Conservation (phyloP, 2,797 vertebrate species). For the Lycodopsis pacificus region DNA sequence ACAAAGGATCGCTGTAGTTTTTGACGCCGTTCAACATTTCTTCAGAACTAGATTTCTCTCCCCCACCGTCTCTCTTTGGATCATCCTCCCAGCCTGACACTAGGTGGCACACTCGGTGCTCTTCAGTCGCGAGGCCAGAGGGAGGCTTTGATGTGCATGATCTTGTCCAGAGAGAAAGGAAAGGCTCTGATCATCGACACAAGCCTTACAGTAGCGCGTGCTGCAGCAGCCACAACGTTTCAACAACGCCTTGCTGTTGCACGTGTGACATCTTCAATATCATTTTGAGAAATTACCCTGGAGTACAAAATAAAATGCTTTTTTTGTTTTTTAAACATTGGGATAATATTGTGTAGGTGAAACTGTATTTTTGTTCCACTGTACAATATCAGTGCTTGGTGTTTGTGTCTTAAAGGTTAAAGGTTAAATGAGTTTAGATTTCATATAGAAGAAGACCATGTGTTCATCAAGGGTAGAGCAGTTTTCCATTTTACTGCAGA, state of each 20-base stretch:
- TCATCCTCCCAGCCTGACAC: constrained; percentile 19
- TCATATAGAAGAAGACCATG: background rate
- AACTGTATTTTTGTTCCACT: background rate
- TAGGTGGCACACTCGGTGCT: constrained; percentile 67
- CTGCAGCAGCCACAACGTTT: constrained; percentile 13
- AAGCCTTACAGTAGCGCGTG: constrained; percentile 10
- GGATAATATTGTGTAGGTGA: background rate
- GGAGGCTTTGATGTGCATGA: constrained; percentile 41
- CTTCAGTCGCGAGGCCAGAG: constrained; percentile 6
- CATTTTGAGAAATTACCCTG: background rate
- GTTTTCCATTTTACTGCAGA: constrained; percentile 8
- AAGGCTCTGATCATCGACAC: constrained; percentile 43
- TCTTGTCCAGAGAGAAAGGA: constrained; percentile 51
- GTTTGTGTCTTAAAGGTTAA: constrained; percentile 33
- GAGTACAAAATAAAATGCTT: background rate
- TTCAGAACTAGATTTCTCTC: background rate
- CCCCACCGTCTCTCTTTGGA: too few relatives aligned
- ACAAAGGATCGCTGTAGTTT: background rate
- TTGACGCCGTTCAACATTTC: background rate
- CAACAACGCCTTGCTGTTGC: constrained; percentile 19
- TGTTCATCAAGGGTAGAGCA: constrained; percentile 21
- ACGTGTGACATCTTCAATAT: background rate
- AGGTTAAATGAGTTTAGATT: constrained; percentile 20
- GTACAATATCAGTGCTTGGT: background rate
- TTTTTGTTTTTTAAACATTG: background rate